A percentile compares a stretch with the other conserved stretches of the same genome.
These are phyloP conservation scores for Paralvinella palmiformis DNA, from an alignment of 1,140 invertebrate species.

Conservation along the genomic window DNA sequence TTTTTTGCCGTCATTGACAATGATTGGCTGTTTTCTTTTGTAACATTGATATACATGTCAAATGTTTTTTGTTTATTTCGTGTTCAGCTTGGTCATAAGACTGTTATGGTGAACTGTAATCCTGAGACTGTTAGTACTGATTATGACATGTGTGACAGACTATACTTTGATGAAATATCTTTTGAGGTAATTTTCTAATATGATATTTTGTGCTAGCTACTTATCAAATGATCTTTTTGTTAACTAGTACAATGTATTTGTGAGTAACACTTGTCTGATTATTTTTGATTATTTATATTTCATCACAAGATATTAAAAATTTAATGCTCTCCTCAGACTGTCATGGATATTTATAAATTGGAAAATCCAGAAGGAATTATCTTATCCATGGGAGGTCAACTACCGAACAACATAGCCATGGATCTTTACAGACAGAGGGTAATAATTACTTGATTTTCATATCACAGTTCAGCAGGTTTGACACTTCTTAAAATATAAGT, in stretches of 20 bases:
- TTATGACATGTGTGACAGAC: conserved; percentile 96
- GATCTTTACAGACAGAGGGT: conserved; percentile 69
- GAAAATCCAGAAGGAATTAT: conserved; percentile 93
- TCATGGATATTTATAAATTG: conserved; percentile 95
- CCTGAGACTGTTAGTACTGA: conserved; percentile 99
- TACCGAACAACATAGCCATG: conserved; percentile 99
- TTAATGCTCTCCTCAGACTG: conserved; percentile 57
- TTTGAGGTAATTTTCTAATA: conserved; percentile 69
- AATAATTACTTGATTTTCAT: too few relatives aligned
- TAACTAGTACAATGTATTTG: background rate
- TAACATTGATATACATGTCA: background rate
- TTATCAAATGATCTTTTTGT: background rate
- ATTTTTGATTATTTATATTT: background rate
- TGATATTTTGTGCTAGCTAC: background rate
- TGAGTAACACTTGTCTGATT: background rate
- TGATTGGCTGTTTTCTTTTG: too few relatives aligned
- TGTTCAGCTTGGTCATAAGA: conserved; percentile 56
- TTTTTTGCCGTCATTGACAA: too few relatives aligned
- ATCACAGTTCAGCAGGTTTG: too few relatives aligned
- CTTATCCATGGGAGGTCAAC: conserved; percentile 94
- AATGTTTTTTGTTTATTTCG: background rate
- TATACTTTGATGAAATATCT: conserved; percentile 99
- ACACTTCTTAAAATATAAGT: too few relatives aligned
- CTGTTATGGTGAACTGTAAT: conserved; percentile 99
- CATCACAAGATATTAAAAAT: background rate